A percentile compares a stretch with the other conserved stretches of the same genome.
Conservation (phyloP, 2,888 invertebrate genomes). For the Pteria penguin region DNA sequence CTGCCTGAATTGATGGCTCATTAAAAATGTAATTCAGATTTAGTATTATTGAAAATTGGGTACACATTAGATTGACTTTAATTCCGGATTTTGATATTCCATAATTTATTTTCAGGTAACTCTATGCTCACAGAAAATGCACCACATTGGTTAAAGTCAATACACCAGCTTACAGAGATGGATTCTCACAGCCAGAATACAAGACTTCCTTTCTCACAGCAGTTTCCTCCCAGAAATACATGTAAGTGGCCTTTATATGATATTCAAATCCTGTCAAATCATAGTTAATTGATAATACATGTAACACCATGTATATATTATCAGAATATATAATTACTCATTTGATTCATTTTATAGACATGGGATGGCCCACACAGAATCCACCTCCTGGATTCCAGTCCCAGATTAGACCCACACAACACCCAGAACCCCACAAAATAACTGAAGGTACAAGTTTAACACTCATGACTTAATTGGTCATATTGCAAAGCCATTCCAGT, state of each 20-base stretch:
- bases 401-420: slow-evolving; percentile 71
- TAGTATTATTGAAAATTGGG: too few species aligned
- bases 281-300: too few species aligned
- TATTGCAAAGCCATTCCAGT: too few species aligned
- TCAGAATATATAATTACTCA: too few species aligned
- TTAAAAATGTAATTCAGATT: too few species aligned
- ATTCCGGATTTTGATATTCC: too few species aligned
- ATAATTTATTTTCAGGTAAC: slow-evolving; percentile 15
- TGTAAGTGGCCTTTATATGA: slow-evolving; percentile 1
- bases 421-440: slow-evolving; percentile 72
- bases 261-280: too few species aligned
- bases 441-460: slow-evolving; percentile 69
- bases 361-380: slow-evolving; percentile 74
- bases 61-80: too few species aligned
- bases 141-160: slow-evolving; percentile 81
- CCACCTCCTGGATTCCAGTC: slow-evolving; percentile 78
- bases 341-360: too few species aligned
- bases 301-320: too few species aligned
- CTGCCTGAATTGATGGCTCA: too few species aligned
- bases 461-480: too few species aligned
- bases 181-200: slow-evolving; percentile 66
- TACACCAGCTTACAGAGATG: slow-evolving; percentile 80
- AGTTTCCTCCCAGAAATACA: slow-evolving; percentile 73
- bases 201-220: slow-evolving; percentile 75
- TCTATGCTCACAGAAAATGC: slow-evolving; percentile 74